Conservation (phyloP, 2,888 invertebrate genomes). For the Parnassius mnemosyne region DNA sequence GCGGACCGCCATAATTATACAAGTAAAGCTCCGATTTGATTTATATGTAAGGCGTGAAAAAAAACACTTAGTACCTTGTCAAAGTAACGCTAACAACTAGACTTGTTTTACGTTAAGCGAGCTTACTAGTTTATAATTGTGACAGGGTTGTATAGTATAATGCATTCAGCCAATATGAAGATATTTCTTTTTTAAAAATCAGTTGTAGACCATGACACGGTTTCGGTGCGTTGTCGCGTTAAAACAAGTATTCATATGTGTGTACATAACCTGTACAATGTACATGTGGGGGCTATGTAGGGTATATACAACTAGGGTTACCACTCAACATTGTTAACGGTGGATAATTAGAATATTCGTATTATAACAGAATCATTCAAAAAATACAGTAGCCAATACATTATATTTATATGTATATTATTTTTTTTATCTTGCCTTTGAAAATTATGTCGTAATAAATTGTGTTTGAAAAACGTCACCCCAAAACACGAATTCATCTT, state of each 20-base stretch:
- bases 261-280: slow-evolving; percentile 28
- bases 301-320: slow-evolving; percentile 29
- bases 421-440: no score
- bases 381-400: no score
- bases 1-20: slow-evolving; percentile 36
- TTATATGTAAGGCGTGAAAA: slow-evolving; percentile 33
- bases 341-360: no score
- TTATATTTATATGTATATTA: no score
- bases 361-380: no score
- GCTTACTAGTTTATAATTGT: slow-evolving; percentile 6
- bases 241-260: slow-evolving; percentile 30
- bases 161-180: slow-evolving; percentile 39
- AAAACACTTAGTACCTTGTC: slow-evolving; percentile 33
- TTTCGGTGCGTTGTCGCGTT: slow-evolving; percentile 59
- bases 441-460: no score
- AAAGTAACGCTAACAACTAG: slow-evolving; percentile 18
- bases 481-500: no score
- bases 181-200: slow-evolving; percentile 62
- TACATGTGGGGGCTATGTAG: slow-evolving; percentile 33
- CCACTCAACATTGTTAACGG: not conserved
- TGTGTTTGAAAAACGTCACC: no score
- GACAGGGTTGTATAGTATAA: slow-evolving; percentile 36
- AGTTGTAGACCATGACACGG: slow-evolving; percentile 69
- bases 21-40: slow-evolving; percentile 32
- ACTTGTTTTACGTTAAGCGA: slow-evolving; percentile 17